These are phyloP conservation scores for Diarsia brunnea DNA, from an alignment of 2,888 invertebrate species.

Conservation along the genomic window DNA sequence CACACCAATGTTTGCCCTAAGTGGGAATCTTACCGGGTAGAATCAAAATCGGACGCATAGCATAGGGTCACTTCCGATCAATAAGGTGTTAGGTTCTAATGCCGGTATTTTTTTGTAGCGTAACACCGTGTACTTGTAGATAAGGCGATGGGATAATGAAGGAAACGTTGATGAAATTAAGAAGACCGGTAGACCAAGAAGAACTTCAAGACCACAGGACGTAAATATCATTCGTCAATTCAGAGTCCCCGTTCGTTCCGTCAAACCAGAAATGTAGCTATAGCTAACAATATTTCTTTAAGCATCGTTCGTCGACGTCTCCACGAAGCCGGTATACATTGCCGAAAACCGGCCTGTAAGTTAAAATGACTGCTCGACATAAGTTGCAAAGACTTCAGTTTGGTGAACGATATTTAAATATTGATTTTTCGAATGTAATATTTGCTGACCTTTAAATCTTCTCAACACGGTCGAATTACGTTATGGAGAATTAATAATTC, in stretches of 20 bases:
- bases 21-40: too few relatives aligned
- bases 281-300: conserved; percentile 20
- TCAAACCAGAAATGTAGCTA: conserved; percentile 26
- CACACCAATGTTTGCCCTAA: too few relatives aligned
- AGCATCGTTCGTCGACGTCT: conserved; percentile 16
- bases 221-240: conserved; percentile 15
- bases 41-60: background rate
- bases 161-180: conserved; percentile 27
- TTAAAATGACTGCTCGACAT: background rate
- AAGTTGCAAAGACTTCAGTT: conserved; percentile 20
- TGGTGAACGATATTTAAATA: conserved; percentile 37
- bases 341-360: conserved; percentile 22
- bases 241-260: background rate
- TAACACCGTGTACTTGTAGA: conserved; percentile 11
- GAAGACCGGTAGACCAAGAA: conserved; percentile 24
- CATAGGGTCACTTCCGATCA: conserved; percentile 1
- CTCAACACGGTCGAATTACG: conserved; percentile 1
- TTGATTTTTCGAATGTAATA: conserved; percentile 43
- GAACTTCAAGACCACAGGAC: conserved; percentile 10
- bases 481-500: conserved; percentile 29
- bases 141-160: conserved; percentile 26
- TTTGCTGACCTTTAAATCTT: conserved; percentile 22
- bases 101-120: background rate
- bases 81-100: background rate
- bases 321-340: conserved; percentile 14